Base-by-base conservation (phyloP, 64 coral and sea anemone species). In the Astreopora myriophthalma region DNA sequence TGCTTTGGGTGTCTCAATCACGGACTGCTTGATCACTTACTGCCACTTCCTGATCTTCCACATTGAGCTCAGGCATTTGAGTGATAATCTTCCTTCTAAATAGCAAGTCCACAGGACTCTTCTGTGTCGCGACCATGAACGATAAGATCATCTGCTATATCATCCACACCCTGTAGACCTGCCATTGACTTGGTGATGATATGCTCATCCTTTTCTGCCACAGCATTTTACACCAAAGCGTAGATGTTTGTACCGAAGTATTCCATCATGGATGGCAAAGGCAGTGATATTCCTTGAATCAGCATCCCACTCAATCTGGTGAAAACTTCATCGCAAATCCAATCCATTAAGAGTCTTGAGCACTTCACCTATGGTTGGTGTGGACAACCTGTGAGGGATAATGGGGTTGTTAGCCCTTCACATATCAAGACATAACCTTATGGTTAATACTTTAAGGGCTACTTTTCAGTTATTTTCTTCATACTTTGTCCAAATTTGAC, bases 121-220 rank as follows among this genome's bases (percentile, higher is more conserved):
- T 36, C 80, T 11, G 22, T 85, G 48, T 66, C 48, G 31, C 6
- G 46, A 30, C 80, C 51, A 31, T 84, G 79, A 25, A 84, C 49
- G 4, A 84, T 55, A 8, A 62, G 49, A 64, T 84, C 51, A 84
- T 84, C 79, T 84, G 26, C 79, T 55, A 84, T 61, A 13, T 84
- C 29, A 44, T 16, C 35, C 4, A 78, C 75, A n/a, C 11, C 75
- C 22, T 36, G 17, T 5, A 77, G 46, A 77, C 46, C 37, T 34
- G 74, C 37, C 24, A 77, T 51, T 51, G 32, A 22, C 75, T 78
- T 32, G 7, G 22, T 78, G 7, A 78, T 55, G 17, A 78, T 78
- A 0, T 78, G 35, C 26, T 44, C 8, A 19, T 78, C 10, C 75
- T 78, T 78, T 27, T 78, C 75, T 40, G 75, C 0, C 1, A 8